A percentile compares a stretch with the other conserved stretches of the same genome.
Evolutionary conservation across 2,113 vertebrate genomes (phyloP).

Genomic region (Eidolon helvum): DNA sequence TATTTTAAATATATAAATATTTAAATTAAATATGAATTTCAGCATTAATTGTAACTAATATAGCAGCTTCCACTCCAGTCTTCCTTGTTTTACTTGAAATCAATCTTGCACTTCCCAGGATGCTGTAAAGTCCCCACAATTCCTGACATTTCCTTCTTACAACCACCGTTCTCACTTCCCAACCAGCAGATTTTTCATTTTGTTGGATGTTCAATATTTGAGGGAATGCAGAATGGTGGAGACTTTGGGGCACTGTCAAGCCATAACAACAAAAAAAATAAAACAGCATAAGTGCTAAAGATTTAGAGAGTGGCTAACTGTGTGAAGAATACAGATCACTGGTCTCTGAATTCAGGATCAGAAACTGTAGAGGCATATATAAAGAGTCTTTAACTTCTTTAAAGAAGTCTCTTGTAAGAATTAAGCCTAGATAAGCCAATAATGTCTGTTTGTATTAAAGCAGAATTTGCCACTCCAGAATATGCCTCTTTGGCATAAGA

Average conservation of each 20-base stretch:
- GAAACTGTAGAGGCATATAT: neutral
- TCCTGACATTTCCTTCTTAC: neutral
- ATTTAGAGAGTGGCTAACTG: neutral
- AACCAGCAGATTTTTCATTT: neutral
- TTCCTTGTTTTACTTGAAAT: neutral
- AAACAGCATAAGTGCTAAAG: neutral
- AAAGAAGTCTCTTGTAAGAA: neutral
- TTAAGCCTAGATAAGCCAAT: neutral
- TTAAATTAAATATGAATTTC: neutral
- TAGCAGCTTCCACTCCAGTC: neutral
- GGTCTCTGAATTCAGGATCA: neutral
- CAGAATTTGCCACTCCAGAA: neutral
- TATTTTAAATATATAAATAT: neutral
- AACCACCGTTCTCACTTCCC: neutral
- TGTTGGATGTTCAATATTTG: fast-evolving
- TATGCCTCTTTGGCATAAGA: neutral
- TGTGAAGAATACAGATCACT: too few species aligned
- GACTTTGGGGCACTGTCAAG: neutral
- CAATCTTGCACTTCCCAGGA: neutral
- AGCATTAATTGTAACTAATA: neutral
- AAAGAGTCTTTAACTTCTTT: neutral
- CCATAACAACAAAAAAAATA: neutral
- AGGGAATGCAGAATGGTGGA: neutral
- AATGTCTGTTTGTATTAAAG: neutral
- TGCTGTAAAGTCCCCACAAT: neutral